A percentile compares a stretch with the other conserved stretches of the same genome.
Evolutionary conservation across 2,797 vertebrate species (phyloP).

Genomic region (Otolemur crassicaudatus): DNA sequence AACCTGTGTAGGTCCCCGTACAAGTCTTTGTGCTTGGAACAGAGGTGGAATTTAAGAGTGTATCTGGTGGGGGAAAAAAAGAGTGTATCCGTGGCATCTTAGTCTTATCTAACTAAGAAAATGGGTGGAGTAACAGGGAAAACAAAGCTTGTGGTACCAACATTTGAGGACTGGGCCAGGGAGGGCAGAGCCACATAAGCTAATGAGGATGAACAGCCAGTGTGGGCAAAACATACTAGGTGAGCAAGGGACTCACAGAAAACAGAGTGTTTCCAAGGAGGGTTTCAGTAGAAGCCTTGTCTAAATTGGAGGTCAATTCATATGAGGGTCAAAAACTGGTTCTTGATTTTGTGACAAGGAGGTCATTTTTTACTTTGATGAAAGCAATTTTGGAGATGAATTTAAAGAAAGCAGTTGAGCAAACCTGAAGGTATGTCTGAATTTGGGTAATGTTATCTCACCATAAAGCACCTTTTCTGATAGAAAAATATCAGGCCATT

Average conservation of each 20-base stretch:
- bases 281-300: background rate
- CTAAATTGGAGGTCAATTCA: background rate
- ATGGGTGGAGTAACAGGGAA: background rate
- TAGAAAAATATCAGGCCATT: constrained; percentile 20
- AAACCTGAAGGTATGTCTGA: constrained; percentile 52
- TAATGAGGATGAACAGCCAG: background rate
- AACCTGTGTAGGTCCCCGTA: background rate
- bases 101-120: constrained; percentile 29
- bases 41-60: background rate
- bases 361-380: background rate
- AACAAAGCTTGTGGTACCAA: background rate
- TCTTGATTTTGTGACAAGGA: constrained; percentile 35
- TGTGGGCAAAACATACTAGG: constrained; percentile 14
- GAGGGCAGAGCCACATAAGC: background rate
- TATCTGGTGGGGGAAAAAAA: background rate
- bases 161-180: background rate
- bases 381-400: constrained; percentile 47
- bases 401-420: constrained; percentile 27
- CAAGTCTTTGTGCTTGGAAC: background rate
- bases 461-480: constrained; percentile 5
- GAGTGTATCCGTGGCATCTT: background rate
- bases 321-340: constrained; percentile 2
- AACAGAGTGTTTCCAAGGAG: background rate
- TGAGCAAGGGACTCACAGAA: constrained; percentile 30
- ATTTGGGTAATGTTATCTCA: constrained; percentile 14